Percentiles rank a stretch among this genome's conserved stretches.
Conservation (phyloP, 2,888 invertebrate species). For the Drosophila meridionalis region DNA sequence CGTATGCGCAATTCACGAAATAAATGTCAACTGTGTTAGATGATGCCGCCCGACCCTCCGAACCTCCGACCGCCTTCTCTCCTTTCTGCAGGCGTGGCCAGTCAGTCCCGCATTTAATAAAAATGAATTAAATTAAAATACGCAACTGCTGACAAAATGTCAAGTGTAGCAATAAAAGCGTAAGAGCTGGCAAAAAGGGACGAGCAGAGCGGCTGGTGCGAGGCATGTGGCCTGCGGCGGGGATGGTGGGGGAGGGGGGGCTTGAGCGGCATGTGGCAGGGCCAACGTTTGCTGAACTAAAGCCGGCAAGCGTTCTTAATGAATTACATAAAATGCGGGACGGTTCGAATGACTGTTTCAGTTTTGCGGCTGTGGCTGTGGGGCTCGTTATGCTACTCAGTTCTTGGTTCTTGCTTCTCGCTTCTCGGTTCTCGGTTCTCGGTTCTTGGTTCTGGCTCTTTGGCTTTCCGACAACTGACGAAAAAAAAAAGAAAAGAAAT, state of each 20-base stretch:
- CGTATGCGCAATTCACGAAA: conserved; percentile 79
- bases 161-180: conserved; percentile 77
- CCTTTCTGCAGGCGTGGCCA: conserved; percentile 8
- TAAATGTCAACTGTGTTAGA: conserved; percentile 77
- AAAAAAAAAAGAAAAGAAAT: conserved; percentile 26
- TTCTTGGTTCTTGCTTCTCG: background rate
- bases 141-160: conserved; percentile 79
- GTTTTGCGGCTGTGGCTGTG: conserved; percentile 9
- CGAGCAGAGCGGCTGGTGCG: background rate
- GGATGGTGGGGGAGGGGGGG: background rate
- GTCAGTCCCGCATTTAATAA: conserved; percentile 75
- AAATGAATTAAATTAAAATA: conserved; percentile 80
- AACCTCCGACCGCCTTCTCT: background rate
- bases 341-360: conserved; percentile 23
- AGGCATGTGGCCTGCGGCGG: background rate
- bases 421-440: background rate
- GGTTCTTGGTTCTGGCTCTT: conserved; percentile 51
- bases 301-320: conserved; percentile 70
- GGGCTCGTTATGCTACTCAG: conserved; percentile 23
- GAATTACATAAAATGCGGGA: conserved; percentile 79
- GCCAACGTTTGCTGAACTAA: conserved; percentile 40
- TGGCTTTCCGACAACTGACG: conserved; percentile 37
- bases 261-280: conserved; percentile 13
- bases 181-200: conserved; percentile 58
- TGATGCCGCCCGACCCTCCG: conserved; percentile 25